Evolutionary conservation across 2,888 invertebrate genomes (phyloP), one percentile per base, ranked within the genome.

Genomic region (Agrotis ipsilon): DNA sequence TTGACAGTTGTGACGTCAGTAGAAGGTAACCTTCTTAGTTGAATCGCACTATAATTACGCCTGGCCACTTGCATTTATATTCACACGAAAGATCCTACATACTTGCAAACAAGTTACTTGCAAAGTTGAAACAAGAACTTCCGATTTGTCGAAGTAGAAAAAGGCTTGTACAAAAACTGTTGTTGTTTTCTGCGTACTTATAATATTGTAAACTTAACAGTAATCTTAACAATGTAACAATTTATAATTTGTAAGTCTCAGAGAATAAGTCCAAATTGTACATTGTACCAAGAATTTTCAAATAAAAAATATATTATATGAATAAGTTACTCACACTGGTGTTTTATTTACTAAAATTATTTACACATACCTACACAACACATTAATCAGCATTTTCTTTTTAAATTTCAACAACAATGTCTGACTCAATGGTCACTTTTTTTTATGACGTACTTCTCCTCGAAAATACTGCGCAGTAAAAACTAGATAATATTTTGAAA

Each of bases 251-350:
- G 82, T 88, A 91, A 91, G 88, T 76, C 83, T 86, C 89, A 86
- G 88, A 87, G 80, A 88, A 81, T 86, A 92, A 91, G 93, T 93
- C 93, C 92, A 89, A 90, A 88, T 87, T 93, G 94, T 94, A 95
- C 88, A 95, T 94, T 95, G 92, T 94, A 94, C 89, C 94, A 92
- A 92, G 90, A 93, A 94, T 91, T 94, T 95, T 94, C 92, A 91
- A 94, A 92, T 91, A 91, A 92, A 91, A 92, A 93, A 92, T 91
- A 92, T 90, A 87, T 90, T 90, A 94, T 94, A 94, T 91, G 89
- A 91, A 85, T 95, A 95, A 95, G 95, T 95, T 95, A 95, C 94
- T 90, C 91, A 93, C 80, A 65, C 6, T 21, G n/a, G 83, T 81
- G 87, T 94, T 93, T 94, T 80, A 87, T 90, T 90, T 78, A 48